These are phyloP conservation scores for Pharmacophagus antenor DNA, from an alignment of 2,888 invertebrate genomes.

Conservation along the genomic window DNA sequence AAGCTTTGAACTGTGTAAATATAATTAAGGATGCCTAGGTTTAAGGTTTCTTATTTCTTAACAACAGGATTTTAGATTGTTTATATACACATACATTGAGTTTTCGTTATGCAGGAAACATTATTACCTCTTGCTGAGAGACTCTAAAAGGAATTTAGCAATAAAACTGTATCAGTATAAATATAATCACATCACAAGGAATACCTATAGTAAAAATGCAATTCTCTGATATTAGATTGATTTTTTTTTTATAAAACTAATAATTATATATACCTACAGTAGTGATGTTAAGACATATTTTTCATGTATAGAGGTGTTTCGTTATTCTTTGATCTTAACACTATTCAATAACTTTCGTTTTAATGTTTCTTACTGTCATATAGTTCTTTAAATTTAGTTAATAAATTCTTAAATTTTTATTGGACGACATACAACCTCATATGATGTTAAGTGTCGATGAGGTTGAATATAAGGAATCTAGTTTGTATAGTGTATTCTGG, in stretches of 20 bases:
- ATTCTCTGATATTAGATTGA: not conserved
- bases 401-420: too few relatives aligned
- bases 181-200: not conserved
- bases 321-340: too few relatives aligned
- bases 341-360: too few relatives aligned
- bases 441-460: too few relatives aligned
- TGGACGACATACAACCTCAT: too few relatives aligned
- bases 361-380: too few relatives aligned
- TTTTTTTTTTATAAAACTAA: not conserved
- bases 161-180: not conserved
- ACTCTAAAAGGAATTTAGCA: not conserved
- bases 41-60: slow-evolving; percentile 20
- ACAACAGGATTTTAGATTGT: slow-evolving; percentile 5
- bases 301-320: too few relatives aligned
- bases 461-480: too few relatives aligned
- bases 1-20: slow-evolving; percentile 23
- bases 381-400: too few relatives aligned
- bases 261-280: too few relatives aligned
- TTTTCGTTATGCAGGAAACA: not conserved
- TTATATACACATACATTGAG: not conserved
- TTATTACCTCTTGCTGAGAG: not conserved
- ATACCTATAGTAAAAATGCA: not conserved
- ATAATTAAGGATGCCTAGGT: slow-evolving; percentile 30
- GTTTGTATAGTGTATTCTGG: too few relatives aligned
- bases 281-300: too few relatives aligned